Conservation (phyloP, 2,113 vertebrate genomes). For the Neogobius melanostomus region DNA sequence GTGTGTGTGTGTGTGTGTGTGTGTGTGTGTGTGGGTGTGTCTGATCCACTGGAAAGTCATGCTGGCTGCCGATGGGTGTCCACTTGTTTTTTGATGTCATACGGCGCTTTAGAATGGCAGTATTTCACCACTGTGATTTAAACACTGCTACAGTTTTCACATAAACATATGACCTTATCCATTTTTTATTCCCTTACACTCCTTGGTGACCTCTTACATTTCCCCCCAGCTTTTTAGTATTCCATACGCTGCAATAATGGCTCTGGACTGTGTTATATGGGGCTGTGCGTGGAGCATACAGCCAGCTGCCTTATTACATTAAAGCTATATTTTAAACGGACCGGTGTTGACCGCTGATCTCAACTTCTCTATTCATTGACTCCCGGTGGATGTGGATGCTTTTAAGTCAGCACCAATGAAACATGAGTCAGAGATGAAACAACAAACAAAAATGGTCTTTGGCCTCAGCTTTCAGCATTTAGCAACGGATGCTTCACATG, state of each 20-base stretch:
- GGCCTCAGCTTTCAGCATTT: constrained; percentile 46
- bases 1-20: constrained; percentile 21
- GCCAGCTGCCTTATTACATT: constrained; percentile 31
- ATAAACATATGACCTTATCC: constrained; percentile 45
- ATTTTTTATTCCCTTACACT: constrained; percentile 29
- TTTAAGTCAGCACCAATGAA: constrained; percentile 61
- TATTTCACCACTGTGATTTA: constrained; percentile 40
- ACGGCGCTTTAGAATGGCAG: constrained; percentile 44
- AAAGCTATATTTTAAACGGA: constrained; percentile 31
- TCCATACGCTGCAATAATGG: constrained; percentile 22
- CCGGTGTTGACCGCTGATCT: constrained; percentile 29
- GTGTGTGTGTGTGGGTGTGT: constrained; percentile 33
- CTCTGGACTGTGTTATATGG: constrained; percentile 53
- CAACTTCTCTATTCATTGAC: constrained; percentile 33
- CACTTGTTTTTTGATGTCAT: constrained; percentile 31
- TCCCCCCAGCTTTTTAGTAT: constrained; percentile 20
- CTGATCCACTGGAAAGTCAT: constrained; percentile 31
- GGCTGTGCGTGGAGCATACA: constrained; percentile 18
- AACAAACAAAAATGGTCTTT: constrained; percentile 54
- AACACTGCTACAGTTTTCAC: constrained; percentile 34
- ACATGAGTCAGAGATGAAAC: constrained; percentile 42
- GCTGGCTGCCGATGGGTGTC: constrained; percentile 13
- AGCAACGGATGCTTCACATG: constrained; percentile 33
- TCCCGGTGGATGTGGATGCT: constrained; percentile 37
- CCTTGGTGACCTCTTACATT: constrained; percentile 43